Conservation (phyloP, 2,113 vertebrate genomes). For the Microtus pennsylvanicus region DNA sequence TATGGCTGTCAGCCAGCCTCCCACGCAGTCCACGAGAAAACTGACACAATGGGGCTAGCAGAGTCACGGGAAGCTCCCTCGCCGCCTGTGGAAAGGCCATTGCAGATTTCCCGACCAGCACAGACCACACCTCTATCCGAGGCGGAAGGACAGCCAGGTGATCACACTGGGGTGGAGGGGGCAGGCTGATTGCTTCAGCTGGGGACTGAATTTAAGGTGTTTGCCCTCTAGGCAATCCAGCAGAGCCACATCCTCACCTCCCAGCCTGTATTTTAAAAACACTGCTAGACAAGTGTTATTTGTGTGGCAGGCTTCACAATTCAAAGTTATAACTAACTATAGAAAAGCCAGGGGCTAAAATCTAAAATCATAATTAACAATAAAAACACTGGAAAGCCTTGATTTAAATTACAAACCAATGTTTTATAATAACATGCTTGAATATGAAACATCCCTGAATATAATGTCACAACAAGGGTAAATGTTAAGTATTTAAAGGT, state of each 20-base stretch:
- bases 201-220: neutral
- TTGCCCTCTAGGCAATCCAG: neutral
- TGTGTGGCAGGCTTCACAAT: neutral
- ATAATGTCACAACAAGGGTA: neutral
- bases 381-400: neutral
- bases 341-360: neutral
- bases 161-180: neutral
- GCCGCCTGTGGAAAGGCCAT: neutral
- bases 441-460: slow-evolving; percentile 27
- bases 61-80: neutral
- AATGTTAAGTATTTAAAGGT: slow-evolving; percentile 9
- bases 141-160: neutral
- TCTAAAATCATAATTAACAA: slow-evolving; percentile 27
- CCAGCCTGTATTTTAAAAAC: slow-evolving; percentile 9
- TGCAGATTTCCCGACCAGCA: neutral
- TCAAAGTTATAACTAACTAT: slow-evolving; percentile 32
- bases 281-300: slow-evolving; percentile 7
- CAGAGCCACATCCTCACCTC: neutral
- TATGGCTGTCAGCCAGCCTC: neutral
- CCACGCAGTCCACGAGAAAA: neutral
- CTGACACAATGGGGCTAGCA: neutral
- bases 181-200: neutral
- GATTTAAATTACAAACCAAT: slow-evolving; percentile 31
- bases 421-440: slow-evolving; percentile 17
- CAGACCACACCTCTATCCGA: neutral